A percentile compares a stretch with the other conserved stretches of the same genome.
phyloP scores from a whole-genome alignment of 2,113 vertebrate genomes.

The Brachionichthys hirsutus region DNA sequence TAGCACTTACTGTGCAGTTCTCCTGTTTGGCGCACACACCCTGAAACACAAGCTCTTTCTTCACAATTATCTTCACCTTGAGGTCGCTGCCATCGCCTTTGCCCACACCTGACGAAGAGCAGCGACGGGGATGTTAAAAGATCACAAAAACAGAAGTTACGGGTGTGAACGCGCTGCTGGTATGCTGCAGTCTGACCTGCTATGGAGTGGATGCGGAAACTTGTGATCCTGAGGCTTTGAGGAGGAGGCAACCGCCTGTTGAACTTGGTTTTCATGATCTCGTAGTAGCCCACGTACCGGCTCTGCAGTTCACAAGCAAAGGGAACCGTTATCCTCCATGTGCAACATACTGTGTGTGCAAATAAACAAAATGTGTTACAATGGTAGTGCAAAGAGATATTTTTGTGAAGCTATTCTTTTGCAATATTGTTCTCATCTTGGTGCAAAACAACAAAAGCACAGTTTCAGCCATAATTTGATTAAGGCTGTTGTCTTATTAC shows the following conservation, averaged over 20 bases:
- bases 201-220: constrained; percentile 86
- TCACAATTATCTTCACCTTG: constrained; percentile 82
- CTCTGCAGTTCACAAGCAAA: constrained; percentile 75
- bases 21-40: constrained; percentile 81
- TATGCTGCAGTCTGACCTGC: constrained; percentile 85
- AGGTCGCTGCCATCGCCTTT: constrained; percentile 87
- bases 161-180: neutral
- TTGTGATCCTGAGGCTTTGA: constrained; percentile 82
- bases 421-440: too few relatives aligned
- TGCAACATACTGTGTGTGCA: too few relatives aligned
- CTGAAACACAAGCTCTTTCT: constrained; percentile 79
- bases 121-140: neutral
- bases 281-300: constrained; percentile 94
- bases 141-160: neutral
- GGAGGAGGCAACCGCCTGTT: constrained; percentile 82
- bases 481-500: too few relatives aligned
- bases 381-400: too few relatives aligned
- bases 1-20: constrained; percentile 82
- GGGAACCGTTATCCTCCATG: too few relatives aligned
- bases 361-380: too few relatives aligned
- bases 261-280: constrained; percentile 85
- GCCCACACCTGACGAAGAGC: constrained; percentile 81
- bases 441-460: too few relatives aligned
- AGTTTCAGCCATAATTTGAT: too few relatives aligned
- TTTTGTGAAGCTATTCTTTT: too few relatives aligned